Conservation (phyloP, 2,113 vertebrate species). For the Pica pica region DNA sequence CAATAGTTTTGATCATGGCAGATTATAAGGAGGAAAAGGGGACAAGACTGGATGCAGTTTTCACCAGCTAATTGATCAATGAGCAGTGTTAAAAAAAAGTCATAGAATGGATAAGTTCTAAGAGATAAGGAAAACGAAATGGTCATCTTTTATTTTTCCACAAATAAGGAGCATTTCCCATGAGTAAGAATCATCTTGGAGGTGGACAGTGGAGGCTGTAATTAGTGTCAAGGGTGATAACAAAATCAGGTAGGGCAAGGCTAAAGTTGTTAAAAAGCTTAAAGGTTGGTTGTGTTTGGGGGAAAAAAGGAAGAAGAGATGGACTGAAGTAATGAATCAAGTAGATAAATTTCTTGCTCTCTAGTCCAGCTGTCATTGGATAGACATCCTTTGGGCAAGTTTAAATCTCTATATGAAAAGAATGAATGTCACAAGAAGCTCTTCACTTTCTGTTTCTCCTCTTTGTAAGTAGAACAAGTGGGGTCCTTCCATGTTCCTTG, state of each 20-base stretch:
- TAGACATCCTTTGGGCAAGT: neutral
- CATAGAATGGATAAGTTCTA: neutral
- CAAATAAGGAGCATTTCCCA: neutral
- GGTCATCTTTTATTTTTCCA: neutral
- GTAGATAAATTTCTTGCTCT: neutral
- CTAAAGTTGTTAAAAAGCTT: neutral
- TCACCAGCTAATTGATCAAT: neutral
- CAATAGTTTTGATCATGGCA: neutral
- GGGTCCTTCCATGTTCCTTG: neutral
- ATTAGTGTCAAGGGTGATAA: neutral
- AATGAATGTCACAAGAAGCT: neutral
- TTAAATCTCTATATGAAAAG: neutral
- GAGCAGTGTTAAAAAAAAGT: neutral
- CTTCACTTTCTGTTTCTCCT: neutral
- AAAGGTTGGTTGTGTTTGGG: neutral
- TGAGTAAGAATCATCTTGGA: neutral
- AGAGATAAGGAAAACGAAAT: neutral
- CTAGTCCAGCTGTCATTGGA: neutral
- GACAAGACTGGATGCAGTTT: neutral
- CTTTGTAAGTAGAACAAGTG: neutral
- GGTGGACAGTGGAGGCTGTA: neutral
- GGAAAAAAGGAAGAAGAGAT: neutral
- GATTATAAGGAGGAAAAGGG: neutral
- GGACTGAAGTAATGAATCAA: neutral
- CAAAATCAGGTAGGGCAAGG: neutral